A percentile compares a stretch with the other conserved stretches of the same genome.
phyloP scores from a whole-genome alignment of 2,888 invertebrate genomes.

The Drosophila bunnanda region DNA sequence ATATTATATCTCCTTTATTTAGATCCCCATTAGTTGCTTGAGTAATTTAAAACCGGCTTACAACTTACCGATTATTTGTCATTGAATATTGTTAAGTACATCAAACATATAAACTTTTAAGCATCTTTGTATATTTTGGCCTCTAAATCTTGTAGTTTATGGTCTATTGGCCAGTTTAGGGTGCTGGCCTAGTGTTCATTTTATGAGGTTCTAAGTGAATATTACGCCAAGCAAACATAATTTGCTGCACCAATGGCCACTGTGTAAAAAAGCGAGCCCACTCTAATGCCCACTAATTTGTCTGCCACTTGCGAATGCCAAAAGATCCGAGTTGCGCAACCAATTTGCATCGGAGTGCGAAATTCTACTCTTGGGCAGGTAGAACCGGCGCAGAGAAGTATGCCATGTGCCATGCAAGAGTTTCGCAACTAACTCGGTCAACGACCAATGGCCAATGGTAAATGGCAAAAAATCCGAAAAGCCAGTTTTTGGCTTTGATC shows the following conservation, averaged over 20 bases:
- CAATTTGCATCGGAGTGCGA: constrained; percentile 58
- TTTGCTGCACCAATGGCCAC: constrained; percentile 12
- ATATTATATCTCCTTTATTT: no score
- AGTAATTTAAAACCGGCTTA: not conserved
- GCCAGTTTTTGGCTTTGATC: constrained; percentile 50
- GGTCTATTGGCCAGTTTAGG: constrained; percentile 4
- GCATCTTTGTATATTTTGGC: not conserved
- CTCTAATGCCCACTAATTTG: constrained; percentile 43
- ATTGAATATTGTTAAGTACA: not conserved
- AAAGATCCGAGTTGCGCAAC: constrained; percentile 60
- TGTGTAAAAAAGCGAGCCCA: constrained; percentile 19
- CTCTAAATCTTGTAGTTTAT: not conserved
- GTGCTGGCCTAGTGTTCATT: not conserved
- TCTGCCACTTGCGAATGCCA: constrained; percentile 35
- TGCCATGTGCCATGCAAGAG: constrained; percentile 55
- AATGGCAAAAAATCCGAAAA: constrained; percentile 41
- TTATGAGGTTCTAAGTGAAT: constrained; percentile 6
- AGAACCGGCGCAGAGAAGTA: constrained; percentile 48
- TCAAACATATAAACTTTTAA: not conserved
- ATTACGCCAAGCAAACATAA: constrained; percentile 12
- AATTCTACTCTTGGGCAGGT: constrained; percentile 32
- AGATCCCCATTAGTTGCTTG: not conserved
- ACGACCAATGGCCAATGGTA: constrained; percentile 35
- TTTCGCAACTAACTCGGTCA: constrained; percentile 59
- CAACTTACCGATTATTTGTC: not conserved